phyloP scores from a whole-genome alignment of 2,797 vertebrate species.

The Platyrinchus mystaceus region DNA sequence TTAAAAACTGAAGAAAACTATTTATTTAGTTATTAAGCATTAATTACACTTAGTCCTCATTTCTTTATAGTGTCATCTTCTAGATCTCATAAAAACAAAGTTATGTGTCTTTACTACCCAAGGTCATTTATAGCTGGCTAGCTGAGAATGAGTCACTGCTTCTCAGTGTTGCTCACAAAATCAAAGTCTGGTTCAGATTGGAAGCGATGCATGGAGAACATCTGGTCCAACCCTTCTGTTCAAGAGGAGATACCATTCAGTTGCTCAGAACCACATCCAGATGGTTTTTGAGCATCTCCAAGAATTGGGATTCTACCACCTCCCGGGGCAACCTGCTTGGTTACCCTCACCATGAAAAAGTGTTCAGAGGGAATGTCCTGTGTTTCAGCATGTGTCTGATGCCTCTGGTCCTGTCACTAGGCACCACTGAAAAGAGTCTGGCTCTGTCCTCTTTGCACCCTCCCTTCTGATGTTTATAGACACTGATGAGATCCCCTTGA shows the following conservation, averaged over 20 bases:
- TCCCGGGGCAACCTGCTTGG: not conserved
- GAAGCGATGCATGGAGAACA: not conserved
- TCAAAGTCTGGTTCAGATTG: not conserved
- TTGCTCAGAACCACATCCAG: not conserved
- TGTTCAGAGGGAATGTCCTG: not conserved
- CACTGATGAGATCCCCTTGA: not conserved
- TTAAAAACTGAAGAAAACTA: not conserved
- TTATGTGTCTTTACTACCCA: not conserved
- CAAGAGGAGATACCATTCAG: fast-evolving
- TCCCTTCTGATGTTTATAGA: not conserved
- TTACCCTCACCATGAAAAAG: not conserved
- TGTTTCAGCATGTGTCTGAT: not conserved
- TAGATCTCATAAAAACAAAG: not conserved
- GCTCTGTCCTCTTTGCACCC: not conserved
- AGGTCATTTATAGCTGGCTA: not conserved
- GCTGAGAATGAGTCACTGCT: not conserved
- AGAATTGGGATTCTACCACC: not conserved
- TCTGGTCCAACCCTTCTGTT: not conserved
- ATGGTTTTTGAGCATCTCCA: not conserved
- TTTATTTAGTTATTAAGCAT: not conserved
- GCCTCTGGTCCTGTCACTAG: not conserved
- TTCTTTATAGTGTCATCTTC: not conserved
- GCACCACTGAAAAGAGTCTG: not conserved
- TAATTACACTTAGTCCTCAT: not conserved
- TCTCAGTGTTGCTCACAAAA: not conserved